Evolutionary conservation across 2,113 vertebrate genomes (phyloP).

Genomic region (Henicopernis longicauda): DNA sequence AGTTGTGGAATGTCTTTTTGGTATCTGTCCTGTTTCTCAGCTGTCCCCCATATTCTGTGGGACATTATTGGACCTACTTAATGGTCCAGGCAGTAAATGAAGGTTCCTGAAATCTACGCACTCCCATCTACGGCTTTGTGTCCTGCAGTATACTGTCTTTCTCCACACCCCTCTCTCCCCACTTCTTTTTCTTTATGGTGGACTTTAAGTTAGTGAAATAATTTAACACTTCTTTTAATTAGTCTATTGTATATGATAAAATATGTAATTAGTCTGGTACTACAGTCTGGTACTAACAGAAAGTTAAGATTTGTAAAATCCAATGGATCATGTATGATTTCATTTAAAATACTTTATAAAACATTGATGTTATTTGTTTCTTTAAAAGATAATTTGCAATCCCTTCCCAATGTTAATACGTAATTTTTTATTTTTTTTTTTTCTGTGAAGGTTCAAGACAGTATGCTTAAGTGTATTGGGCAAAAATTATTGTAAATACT

Average conservation of each 20-base stretch:
- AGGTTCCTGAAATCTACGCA: background rate
- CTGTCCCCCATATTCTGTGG: background rate
- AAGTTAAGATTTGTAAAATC: background rate
- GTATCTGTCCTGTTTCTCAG: background rate
- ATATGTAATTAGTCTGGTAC: background rate
- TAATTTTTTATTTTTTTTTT: background rate
- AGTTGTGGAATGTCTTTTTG: background rate
- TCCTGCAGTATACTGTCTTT: background rate
- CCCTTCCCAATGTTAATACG: background rate
- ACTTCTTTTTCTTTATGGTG: background rate
- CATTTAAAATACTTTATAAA: background rate
- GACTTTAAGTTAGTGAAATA: background rate
- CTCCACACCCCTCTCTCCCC: background rate
- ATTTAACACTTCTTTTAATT: background rate
- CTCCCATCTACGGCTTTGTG: background rate
- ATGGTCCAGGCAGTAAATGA: background rate
- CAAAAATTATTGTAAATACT: background rate
- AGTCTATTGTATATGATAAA: background rate
- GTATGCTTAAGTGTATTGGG: background rate
- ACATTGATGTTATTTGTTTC: background rate
- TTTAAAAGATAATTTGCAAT: background rate
- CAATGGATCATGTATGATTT: background rate
- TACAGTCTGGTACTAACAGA: background rate
- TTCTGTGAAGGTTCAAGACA: background rate
- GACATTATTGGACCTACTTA: background rate